These are phyloP conservation scores for Gymnarchus niloticus DNA, from an alignment of 2,113 vertebrate genomes.

Conservation along the genomic window DNA sequence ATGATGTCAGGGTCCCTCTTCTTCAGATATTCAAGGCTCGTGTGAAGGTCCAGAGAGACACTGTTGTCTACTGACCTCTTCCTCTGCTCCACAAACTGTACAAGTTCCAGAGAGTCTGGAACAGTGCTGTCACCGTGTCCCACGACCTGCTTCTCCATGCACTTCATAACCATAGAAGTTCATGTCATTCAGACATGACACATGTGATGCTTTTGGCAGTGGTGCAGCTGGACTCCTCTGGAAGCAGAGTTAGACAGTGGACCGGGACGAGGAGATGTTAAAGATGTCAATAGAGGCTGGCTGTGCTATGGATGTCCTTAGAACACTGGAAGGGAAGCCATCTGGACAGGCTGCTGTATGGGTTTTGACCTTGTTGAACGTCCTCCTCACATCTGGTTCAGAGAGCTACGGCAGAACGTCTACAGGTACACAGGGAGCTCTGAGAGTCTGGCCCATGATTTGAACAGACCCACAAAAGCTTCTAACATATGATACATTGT, in stretches of 20 bases:
- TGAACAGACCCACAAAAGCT: neutral
- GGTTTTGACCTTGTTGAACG: neutral
- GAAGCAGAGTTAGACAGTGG: no score
- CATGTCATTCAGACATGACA: neutral
- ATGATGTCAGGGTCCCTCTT: neutral
- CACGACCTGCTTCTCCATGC: no score
- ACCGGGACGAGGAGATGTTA: no score
- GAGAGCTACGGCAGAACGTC: neutral
- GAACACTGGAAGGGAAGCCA: no score
- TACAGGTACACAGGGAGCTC: neutral
- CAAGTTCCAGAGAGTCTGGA: neutral
- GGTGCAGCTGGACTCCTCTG: neutral
- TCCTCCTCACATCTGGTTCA: neutral
- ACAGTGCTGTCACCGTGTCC: no score
- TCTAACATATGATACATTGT: neutral
- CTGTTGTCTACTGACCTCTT: neutral
- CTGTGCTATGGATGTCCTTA: no score
- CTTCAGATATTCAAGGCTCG: neutral
- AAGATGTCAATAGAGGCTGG: no score
- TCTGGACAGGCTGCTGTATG: neutral
- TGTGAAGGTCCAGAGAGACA: neutral
- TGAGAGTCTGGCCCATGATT: neutral
- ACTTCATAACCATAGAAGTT: no score
- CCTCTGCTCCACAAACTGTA: neutral
- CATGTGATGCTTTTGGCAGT: neutral